Conservation (phyloP, 2,113 vertebrate genomes). For the Thunnus maccoyii region DNA sequence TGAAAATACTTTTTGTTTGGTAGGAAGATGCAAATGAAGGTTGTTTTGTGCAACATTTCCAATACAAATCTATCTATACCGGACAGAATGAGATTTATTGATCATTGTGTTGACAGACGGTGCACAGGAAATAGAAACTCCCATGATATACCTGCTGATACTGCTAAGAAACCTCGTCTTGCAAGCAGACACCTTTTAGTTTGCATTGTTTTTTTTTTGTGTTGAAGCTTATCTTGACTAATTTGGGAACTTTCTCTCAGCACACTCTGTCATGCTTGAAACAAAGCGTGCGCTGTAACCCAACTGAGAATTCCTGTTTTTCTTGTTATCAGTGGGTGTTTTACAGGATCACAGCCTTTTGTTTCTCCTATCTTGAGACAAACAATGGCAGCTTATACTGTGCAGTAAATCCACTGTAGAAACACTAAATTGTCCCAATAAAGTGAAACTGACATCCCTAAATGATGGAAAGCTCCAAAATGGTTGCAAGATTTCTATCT, state of each 20-base stretch:
- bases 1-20: neutral
- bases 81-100: conserved; percentile 23
- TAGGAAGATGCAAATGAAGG: conserved; percentile 1
- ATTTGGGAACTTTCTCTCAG: conserved; percentile 31
- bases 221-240: conserved; percentile 40
- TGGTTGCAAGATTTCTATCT: conserved; percentile 19
- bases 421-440: conserved; percentile 20
- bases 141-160: neutral
- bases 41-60: neutral
- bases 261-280: conserved; percentile 16
- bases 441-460: conserved; percentile 30
- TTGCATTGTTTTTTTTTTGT: conserved; percentile 9
- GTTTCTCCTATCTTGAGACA: conserved; percentile 33
- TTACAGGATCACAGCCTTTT: conserved; percentile 37
- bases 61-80: conserved; percentile 20
- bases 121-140: conserved; percentile 2
- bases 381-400: neutral
- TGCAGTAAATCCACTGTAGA: conserved; percentile 23
- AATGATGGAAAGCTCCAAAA: conserved; percentile 35
- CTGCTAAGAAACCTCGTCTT: conserved; percentile 1
- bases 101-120: conserved; percentile 30
- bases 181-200: neutral
- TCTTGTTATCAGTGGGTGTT: conserved; percentile 29
- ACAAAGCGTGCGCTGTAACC: conserved; percentile 29
- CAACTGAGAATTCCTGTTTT: conserved; percentile 35